phyloP scores from a whole-genome alignment of 2,888 invertebrate species.

The Shargacucullia verbasci region DNA sequence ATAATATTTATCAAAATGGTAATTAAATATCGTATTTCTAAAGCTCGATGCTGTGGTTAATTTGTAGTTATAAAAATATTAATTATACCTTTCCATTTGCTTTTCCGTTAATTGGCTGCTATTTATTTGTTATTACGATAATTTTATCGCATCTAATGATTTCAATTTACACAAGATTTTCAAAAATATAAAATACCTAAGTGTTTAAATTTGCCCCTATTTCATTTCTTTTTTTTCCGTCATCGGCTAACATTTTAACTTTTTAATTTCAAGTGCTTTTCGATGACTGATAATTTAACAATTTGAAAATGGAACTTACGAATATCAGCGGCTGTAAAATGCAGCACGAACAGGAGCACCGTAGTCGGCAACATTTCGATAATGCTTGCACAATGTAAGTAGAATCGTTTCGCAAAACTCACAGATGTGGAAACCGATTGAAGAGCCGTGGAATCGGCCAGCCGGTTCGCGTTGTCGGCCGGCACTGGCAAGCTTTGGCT shows the following conservation, averaged over 20 bases:
- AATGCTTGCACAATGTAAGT: slow-evolving; percentile 71
- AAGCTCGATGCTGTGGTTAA: neutral
- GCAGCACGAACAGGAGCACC: slow-evolving; percentile 75
- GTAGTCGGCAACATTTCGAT: slow-evolving; percentile 74
- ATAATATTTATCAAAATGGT: too few relatives aligned
- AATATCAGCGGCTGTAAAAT: slow-evolving; percentile 79
- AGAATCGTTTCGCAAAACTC: slow-evolving; percentile 65
- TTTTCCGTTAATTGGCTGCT: too few relatives aligned
- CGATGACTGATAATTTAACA: neutral
- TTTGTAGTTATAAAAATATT: neutral
- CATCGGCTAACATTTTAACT: too few relatives aligned
- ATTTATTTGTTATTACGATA: too few relatives aligned
- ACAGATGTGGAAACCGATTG: slow-evolving; percentile 59
- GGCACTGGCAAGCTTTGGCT: slow-evolving; percentile 72
- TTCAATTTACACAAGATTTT: too few relatives aligned
- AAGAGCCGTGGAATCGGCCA: slow-evolving; percentile 72
- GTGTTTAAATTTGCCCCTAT: too few relatives aligned
- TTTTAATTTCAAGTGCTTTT: too few relatives aligned
- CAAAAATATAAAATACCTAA: too few relatives aligned
- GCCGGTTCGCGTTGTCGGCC: slow-evolving; percentile 78
- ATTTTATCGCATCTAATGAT: too few relatives aligned
- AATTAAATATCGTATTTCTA: too few relatives aligned
- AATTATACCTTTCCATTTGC: neutral
- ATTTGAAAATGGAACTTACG: slow-evolving; percentile 71
- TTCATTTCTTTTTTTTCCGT: too few relatives aligned